phyloP scores from a whole-genome alignment of 2,888 invertebrate species.

The Glyphotaelius pellucidus region DNA sequence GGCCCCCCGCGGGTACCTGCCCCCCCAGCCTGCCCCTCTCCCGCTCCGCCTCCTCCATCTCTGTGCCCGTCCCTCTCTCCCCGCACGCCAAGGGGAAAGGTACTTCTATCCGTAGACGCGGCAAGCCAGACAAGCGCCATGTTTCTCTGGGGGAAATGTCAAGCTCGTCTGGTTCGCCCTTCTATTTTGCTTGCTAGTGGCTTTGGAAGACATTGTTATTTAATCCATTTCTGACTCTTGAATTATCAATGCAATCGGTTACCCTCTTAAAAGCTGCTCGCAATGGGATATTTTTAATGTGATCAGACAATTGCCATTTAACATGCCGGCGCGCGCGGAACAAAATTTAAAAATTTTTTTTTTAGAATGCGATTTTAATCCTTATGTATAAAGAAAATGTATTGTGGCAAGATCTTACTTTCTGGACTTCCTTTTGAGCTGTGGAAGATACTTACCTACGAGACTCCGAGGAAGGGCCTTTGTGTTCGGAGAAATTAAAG shows the following conservation, averaged over 20 bases:
- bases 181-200: slow-evolving; percentile 3
- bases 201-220: slow-evolving; percentile 23
- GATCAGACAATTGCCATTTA: not conserved
- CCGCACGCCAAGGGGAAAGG: slow-evolving; percentile 64
- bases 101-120: slow-evolving; percentile 42
- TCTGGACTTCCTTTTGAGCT: no score
- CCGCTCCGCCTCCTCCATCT: slow-evolving; percentile 63
- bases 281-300: not conserved
- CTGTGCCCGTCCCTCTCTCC: slow-evolving; percentile 54
- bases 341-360: no score
- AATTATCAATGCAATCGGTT: not conserved
- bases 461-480: no score
- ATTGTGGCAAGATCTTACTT: no score
- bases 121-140: not conserved
- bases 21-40: slow-evolving; percentile 58
- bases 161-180: slow-evolving; percentile 5
- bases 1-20: slow-evolving; percentile 71
- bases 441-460: no score
- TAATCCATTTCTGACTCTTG: slow-evolving; percentile 43
- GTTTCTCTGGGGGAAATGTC: slow-evolving; percentile 5
- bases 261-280: not conserved
- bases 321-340: no score
- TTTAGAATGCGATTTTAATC: no score
- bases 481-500: no score
- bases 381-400: no score